These are phyloP conservation scores for Tethya wilhelma DNA, from an alignment of 37 sponge, comb jelly and placozoan genomes.

Conservation along the genomic window DNA sequence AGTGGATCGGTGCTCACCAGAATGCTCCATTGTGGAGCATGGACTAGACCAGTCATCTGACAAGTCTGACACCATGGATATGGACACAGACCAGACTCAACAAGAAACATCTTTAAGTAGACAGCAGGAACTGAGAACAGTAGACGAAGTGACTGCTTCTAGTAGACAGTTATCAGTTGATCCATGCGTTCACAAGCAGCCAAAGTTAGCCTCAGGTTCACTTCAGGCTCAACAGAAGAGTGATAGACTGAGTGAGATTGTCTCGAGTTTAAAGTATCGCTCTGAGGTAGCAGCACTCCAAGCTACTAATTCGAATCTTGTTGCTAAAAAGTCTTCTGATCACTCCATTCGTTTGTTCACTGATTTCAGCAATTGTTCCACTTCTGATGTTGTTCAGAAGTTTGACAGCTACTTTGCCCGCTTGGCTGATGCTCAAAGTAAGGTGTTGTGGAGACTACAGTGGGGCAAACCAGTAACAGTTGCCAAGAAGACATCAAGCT, in stretches of 20 bases:
- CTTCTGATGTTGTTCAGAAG: background rate
- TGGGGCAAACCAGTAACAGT: conserved; percentile 5
- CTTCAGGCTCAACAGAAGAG: too few relatives aligned
- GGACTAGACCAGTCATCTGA: too few relatives aligned
- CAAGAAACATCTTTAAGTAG: too few relatives aligned
- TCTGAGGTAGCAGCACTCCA: background rate
- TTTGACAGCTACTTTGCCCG: background rate
- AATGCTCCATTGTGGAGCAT: too few relatives aligned
- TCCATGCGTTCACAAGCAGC: too few relatives aligned
- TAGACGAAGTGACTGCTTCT: too few relatives aligned
- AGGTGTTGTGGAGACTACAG: background rate
- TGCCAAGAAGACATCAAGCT: background rate
- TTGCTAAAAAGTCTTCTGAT: background rate
- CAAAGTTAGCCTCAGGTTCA: too few relatives aligned
- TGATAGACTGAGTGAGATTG: background rate
- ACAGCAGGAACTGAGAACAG: too few relatives aligned
- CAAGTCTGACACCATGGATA: too few relatives aligned
- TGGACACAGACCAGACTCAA: too few relatives aligned
- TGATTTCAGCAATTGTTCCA: background rate
- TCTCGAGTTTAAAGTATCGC: background rate
- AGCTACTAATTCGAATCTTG: background rate
- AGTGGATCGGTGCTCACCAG: too few relatives aligned
- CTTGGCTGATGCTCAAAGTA: conserved; percentile 1
- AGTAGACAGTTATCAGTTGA: too few relatives aligned
- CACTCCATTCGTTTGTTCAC: background rate